A percentile compares a stretch with the other conserved stretches of the same genome.
Evolutionary conservation across 2,797 vertebrate species (phyloP).

Genomic region (Parotocinclus haroldoi): DNA sequence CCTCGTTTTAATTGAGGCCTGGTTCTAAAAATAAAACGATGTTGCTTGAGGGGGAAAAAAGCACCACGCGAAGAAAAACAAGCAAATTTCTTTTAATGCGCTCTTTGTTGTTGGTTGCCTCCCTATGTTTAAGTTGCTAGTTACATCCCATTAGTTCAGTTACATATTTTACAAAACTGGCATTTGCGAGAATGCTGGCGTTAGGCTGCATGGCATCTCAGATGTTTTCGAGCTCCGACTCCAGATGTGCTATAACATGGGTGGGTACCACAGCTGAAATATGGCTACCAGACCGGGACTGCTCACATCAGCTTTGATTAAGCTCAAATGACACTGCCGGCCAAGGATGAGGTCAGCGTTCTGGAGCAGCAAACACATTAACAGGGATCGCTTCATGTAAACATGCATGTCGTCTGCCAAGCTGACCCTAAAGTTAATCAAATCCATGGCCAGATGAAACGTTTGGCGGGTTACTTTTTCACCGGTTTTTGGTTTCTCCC

Average conservation of each 20-base stretch:
- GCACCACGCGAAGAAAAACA: constrained; percentile 2
- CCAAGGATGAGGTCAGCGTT: constrained; percentile 51
- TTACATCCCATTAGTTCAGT: not conserved
- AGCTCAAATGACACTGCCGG: constrained; percentile 42
- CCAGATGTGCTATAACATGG: constrained; percentile 44
- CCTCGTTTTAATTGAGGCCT: constrained; percentile 36
- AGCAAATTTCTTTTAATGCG: not conserved
- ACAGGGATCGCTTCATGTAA: constrained; percentile 43
- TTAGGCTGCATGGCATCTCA: constrained; percentile 32
- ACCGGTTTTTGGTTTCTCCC: not conserved
- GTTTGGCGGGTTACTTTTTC: constrained; percentile 4
- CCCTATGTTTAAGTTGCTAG: not conserved
- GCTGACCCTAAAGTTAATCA: constrained; percentile 45
- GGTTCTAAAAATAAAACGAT: constrained; percentile 41
- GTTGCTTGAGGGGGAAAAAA: not conserved
- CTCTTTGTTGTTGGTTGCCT: constrained; percentile 12
- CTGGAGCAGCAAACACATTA: constrained; percentile 44
- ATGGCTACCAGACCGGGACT: constrained; percentile 43
- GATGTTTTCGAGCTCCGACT: constrained; percentile 7
- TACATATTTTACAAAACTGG: constrained; percentile 6
- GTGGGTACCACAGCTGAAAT: constrained; percentile 35
- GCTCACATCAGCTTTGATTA: constrained; percentile 46
- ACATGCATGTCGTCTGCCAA: constrained; percentile 43
- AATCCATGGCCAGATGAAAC: constrained; percentile 41
- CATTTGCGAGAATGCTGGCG: not conserved